Conservation (phyloP, 2,888 invertebrate species). For the Ceramica pisi region DNA sequence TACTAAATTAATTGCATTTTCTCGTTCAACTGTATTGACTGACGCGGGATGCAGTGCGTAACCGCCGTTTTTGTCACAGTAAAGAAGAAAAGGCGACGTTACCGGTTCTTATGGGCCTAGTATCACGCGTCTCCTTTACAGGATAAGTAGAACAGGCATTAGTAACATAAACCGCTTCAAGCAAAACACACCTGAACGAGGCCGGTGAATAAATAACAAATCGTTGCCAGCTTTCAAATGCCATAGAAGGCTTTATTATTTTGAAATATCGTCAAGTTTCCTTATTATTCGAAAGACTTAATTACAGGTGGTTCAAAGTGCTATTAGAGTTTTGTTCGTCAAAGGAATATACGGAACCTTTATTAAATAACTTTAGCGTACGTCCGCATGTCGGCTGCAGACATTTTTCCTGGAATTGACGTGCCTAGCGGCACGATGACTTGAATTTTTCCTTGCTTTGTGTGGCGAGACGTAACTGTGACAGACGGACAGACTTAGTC, state of each 20-base stretch:
- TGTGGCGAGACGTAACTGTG: neutral
- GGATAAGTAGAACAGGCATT: conserved; percentile 38
- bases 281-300: conserved; percentile 24
- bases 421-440: neutral
- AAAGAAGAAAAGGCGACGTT: neutral
- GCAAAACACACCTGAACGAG: conserved; percentile 27
- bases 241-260: conserved; percentile 33
- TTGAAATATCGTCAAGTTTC: conserved; percentile 37
- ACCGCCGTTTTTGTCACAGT: neutral
- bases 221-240: conserved; percentile 31
- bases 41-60: neutral
- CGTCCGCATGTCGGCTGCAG: neutral
- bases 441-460: neutral
- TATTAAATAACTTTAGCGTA: conserved; percentile 10
- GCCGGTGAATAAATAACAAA: conserved; percentile 44
- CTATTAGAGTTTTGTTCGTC: neutral
- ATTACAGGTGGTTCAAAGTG: conserved; percentile 13
- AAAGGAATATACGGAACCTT: conserved; percentile 28
- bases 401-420: conserved; percentile 14
- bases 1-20: no score
- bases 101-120: conserved; percentile 9
- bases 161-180: conserved; percentile 29
- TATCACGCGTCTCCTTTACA: conserved; percentile 21
- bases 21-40: no score
- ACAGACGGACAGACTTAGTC: no score